Conservation (phyloP, 2,797 vertebrate genomes). For the Morus bassanus region DNA sequence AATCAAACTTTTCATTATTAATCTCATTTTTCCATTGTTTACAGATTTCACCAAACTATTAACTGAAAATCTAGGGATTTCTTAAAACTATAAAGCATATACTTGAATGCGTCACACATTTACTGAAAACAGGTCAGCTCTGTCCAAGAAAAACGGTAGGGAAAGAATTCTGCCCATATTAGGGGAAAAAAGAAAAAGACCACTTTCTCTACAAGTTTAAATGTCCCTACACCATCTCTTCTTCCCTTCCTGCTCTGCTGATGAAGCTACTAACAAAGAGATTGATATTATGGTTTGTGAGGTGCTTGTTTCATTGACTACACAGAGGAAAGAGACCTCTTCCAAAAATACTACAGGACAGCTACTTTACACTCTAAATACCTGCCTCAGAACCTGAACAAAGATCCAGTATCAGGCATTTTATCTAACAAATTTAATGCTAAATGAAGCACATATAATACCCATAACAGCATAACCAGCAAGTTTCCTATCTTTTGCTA, state of each 20-base stretch:
- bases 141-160: neutral
- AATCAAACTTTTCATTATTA: neutral
- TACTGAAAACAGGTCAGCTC: neutral
- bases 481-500: neutral
- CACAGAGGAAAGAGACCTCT: neutral
- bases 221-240: neutral
- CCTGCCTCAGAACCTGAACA: neutral
- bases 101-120: neutral
- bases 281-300: neutral
- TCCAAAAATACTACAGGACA: neutral
- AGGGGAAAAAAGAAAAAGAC: neutral
- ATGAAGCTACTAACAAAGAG: neutral
- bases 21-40: neutral
- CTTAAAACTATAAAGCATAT: neutral
- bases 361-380: neutral
- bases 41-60: neutral
- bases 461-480: neutral
- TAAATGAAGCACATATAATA: neutral
- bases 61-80: rapidly evolving
- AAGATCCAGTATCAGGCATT: neutral
- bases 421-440: neutral
- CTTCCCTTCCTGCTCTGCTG: neutral
- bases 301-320: neutral
- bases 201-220: neutral
- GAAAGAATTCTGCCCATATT: neutral